A percentile compares a stretch with the other conserved stretches of the same genome.
These are phyloP conservation scores for Perca schrenkii DNA, from an alignment of 2,113 vertebrate species.

Conservation along the genomic window DNA sequence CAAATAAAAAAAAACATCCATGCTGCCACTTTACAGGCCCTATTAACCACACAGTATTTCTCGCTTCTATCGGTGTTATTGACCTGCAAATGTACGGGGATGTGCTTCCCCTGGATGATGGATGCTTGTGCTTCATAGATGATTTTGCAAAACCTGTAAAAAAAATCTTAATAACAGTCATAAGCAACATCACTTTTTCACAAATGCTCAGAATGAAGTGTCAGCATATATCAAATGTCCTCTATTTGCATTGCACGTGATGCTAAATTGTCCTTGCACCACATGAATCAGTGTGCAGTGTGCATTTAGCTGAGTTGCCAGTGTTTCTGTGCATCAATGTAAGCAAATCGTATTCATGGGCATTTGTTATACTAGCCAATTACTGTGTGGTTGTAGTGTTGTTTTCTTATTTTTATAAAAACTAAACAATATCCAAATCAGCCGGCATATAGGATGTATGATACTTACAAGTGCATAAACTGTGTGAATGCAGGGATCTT, in stretches of 20 bases:
- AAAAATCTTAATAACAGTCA: constrained; percentile 19
- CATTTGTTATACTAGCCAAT: constrained; percentile 28
- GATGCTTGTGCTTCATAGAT: constrained; percentile 31
- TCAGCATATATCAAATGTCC: not conserved
- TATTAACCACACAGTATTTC: constrained; percentile 16
- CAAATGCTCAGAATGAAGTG: not conserved
- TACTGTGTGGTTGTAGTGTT: not conserved
- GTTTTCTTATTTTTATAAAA: not conserved
- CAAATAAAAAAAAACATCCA: constrained; percentile 9
- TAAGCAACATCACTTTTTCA: not conserved
- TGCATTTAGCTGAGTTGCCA: constrained; percentile 10
- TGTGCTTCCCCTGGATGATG: constrained; percentile 42
- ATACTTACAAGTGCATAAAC: not conserved
- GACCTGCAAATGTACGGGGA: constrained; percentile 39
- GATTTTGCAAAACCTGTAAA: constrained; percentile 32
- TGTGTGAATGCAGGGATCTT: not conserved
- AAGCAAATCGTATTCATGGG: constrained; percentile 1
- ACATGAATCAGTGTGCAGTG: constrained; percentile 6
- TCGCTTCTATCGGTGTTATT: constrained; percentile 39
- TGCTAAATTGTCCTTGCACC: not conserved
- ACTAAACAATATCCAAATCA: constrained; percentile 3
- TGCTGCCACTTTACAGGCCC: constrained; percentile 22
- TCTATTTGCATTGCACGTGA: constrained; percentile 1
- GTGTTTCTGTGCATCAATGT: not conserved
- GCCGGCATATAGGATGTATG: not conserved